A percentile compares a stretch with the other conserved stretches of the same genome.
Evolutionary conservation across 2,797 vertebrate species (phyloP).

Genomic region (Xerus rutilus): DNA sequence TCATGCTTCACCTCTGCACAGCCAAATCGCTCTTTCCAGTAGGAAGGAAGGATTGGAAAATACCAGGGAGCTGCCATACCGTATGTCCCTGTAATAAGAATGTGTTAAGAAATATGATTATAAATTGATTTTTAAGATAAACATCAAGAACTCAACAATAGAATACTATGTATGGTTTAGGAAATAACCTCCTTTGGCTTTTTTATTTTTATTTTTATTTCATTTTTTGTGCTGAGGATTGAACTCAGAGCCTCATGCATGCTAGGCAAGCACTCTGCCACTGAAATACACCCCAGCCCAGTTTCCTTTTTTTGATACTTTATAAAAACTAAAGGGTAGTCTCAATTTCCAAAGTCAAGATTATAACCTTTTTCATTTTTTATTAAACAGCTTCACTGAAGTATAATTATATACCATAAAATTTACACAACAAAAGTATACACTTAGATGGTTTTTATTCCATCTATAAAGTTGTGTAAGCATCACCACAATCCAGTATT

Average conservation of each 20-base stretch:
- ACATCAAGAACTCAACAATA: conserved; percentile 6
- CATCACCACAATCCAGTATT: not conserved
- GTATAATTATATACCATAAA: not conserved
- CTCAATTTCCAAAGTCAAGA: conserved; percentile 35
- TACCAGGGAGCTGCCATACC: conserved; percentile 96
- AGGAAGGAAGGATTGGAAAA: conserved; percentile 95
- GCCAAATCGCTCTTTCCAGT: conserved; percentile 92
- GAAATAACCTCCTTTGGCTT: not conserved
- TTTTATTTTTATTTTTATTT: not conserved
- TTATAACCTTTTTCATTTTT: not conserved
- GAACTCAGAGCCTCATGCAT: not conserved
- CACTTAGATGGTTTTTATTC: conserved; percentile 13
- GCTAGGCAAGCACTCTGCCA: not conserved
- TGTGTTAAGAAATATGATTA: conserved; percentile 10
- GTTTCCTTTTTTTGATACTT: not conserved
- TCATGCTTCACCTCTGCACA: conserved; percentile 85
- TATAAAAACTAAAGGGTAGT: not conserved
- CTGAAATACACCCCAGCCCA: not conserved
- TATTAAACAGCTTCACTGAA: not conserved
- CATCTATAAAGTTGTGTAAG: not conserved
- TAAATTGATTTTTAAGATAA: conserved; percentile 41
- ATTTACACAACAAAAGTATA: not conserved
- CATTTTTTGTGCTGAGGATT: not conserved
- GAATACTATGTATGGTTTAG: not conserved
- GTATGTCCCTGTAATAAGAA: conserved; percentile 91